Evolutionary conservation across 2,797 vertebrate genomes (phyloP).

Genomic region (Gastrophryne carolinensis): DNA sequence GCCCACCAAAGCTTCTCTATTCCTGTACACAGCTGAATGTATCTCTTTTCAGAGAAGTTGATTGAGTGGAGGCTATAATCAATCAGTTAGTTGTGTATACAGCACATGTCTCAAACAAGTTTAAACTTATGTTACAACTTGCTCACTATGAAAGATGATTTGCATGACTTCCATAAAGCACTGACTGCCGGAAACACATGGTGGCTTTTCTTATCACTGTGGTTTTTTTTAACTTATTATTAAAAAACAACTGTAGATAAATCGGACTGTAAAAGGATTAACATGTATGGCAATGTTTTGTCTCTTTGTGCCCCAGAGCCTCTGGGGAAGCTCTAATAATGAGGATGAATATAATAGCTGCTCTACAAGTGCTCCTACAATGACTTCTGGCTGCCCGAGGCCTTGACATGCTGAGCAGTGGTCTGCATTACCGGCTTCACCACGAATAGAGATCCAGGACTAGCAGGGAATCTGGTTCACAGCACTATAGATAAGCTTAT

Average conservation of each 20-base stretch:
- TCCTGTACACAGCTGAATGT: too few relatives aligned
- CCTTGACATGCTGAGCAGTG: not conserved
- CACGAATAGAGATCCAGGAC: not conserved
- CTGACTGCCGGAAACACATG: too few relatives aligned
- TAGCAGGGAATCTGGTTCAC: not conserved
- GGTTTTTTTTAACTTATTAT: not conserved
- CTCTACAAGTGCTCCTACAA: not conserved
- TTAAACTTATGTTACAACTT: too few relatives aligned
- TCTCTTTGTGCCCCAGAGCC: not conserved
- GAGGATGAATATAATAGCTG: not conserved
- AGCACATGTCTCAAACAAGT: too few relatives aligned
- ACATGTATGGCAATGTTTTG: not conserved
- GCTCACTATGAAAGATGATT: too few relatives aligned
- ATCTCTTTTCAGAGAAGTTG: too few relatives aligned
- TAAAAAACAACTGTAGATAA: not conserved
- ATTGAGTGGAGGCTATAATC: too few relatives aligned
- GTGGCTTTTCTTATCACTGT: too few relatives aligned
- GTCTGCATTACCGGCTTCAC: not conserved
- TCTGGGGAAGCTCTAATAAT: not conserved
- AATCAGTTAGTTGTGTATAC: too few relatives aligned
- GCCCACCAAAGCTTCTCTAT: too few relatives aligned
- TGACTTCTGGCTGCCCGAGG: not conserved
- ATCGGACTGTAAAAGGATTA: not conserved
- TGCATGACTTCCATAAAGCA: too few relatives aligned
- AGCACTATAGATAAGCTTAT: constrained; percentile 17